phyloP scores from a whole-genome alignment of 2,888 invertebrate genomes.

The Plagodis pulveraria region DNA sequence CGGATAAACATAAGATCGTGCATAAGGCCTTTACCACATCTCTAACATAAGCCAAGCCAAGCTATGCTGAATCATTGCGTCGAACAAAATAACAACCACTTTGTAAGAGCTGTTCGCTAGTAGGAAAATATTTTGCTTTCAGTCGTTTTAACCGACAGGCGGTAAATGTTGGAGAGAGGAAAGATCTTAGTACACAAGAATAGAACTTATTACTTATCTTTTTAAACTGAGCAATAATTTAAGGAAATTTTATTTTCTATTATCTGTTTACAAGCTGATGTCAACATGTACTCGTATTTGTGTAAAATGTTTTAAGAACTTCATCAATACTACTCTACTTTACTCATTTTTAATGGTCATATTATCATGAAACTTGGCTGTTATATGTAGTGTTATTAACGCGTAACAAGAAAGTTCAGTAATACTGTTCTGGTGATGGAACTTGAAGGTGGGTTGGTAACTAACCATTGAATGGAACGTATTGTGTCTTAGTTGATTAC shows the following conservation, averaged over 20 bases:
- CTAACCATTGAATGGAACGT: too few species aligned
- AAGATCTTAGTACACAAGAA: conserved; percentile 5
- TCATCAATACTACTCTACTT: too few species aligned
- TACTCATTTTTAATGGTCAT: too few species aligned
- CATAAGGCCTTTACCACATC: not conserved
- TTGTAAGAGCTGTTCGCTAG: conserved; percentile 21
- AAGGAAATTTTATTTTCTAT: not conserved
- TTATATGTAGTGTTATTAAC: too few species aligned
- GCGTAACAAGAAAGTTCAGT: too few species aligned
- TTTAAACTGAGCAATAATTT: not conserved
- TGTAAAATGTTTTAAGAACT: too few species aligned
- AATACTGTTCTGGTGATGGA: too few species aligned
- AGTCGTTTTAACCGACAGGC: conserved; percentile 29
- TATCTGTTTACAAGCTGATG: too few species aligned
- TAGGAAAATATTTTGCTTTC: conserved; percentile 31
- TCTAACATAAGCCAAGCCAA: conserved; percentile 21
- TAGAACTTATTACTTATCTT: conserved; percentile 13
- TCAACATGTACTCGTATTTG: too few species aligned
- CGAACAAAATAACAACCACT: conserved; percentile 30
- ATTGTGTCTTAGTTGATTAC: too few species aligned
- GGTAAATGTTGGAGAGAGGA: conserved; percentile 25
- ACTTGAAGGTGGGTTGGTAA: too few species aligned
- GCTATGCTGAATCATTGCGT: conserved; percentile 28
- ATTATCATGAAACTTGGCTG: too few species aligned
- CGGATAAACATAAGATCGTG: not conserved